Percentiles rank a stretch among this genome's conserved stretches.
Evolutionary conservation across 2,888 invertebrate genomes (phyloP).

Genomic region (Drosophila fungiperda): DNA sequence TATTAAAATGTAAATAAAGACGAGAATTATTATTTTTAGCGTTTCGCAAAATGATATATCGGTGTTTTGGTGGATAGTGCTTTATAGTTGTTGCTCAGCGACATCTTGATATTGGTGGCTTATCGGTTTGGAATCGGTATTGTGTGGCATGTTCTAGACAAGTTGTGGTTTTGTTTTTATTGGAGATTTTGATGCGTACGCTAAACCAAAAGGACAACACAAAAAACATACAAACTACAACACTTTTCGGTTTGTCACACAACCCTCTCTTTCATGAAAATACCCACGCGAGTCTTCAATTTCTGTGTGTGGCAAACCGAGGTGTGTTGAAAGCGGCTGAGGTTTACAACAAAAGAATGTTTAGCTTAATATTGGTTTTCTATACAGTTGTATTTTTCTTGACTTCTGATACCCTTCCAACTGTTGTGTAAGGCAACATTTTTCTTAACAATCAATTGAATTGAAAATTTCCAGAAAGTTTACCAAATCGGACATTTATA

Average conservation of each 20-base stretch:
- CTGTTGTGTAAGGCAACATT: neutral
- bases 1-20: conserved; percentile 32
- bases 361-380: conserved; percentile 1
- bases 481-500: neutral
- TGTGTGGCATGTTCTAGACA: conserved; percentile 13
- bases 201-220: conserved; percentile 2
- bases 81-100: conserved; percentile 19
- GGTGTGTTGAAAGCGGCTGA: conserved; percentile 1
- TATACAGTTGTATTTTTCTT: neutral
- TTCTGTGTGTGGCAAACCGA: neutral
- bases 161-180: neutral
- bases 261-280: neutral
- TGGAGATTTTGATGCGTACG: conserved; percentile 5
- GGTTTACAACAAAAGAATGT: neutral
- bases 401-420: neutral
- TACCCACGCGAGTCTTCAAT: neutral
- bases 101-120: conserved; percentile 9
- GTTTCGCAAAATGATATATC: conserved; percentile 9
- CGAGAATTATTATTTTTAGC: conserved; percentile 12
- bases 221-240: conserved; percentile 12
- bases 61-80: conserved; percentile 4
- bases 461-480: neutral
- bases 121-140: neutral
- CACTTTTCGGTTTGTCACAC: conserved; percentile 3
- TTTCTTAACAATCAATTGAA: neutral